These are phyloP conservation scores for Hippopotamus amphibius DNA, from an alignment of 2,113 vertebrate genomes.

Conservation along the genomic window DNA sequence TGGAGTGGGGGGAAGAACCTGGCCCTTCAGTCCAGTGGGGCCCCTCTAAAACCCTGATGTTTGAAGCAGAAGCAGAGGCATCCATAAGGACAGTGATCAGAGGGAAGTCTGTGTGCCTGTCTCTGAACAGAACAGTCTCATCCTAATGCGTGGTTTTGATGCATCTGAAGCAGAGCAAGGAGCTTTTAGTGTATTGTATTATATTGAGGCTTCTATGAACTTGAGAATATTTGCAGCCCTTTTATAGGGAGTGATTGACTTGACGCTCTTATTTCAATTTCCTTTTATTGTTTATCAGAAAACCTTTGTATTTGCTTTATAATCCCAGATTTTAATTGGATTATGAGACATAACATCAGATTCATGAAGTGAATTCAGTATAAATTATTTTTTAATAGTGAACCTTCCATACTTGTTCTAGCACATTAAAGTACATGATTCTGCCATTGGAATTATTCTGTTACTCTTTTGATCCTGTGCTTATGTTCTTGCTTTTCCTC, in stretches of 20 bases:
- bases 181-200: background rate
- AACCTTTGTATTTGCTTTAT: background rate
- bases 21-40: background rate
- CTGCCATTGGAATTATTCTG: slow-evolving; percentile 34
- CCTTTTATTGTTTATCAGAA: slow-evolving; percentile 15
- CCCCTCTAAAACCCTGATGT: background rate
- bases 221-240: background rate
- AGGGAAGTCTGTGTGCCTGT: background rate
- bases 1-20: slow-evolving; percentile 25
- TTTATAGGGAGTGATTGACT: background rate
- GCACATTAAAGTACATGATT: slow-evolving; percentile 24
- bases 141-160: background rate
- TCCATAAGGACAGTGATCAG: background rate
- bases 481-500: slow-evolving; percentile 1
- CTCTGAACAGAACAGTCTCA: background rate
- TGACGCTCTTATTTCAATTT: background rate
- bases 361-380: background rate
- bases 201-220: background rate
- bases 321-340: background rate
- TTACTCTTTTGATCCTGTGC: background rate
- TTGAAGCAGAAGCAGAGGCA: background rate
- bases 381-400: slow-evolving; percentile 36
- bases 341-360: background rate
- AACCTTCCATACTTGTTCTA: background rate
- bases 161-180: background rate